Evolutionary conservation across 2,113 vertebrate genomes (phyloP).

Genomic region (Hemibagrus wyckioides): DNA sequence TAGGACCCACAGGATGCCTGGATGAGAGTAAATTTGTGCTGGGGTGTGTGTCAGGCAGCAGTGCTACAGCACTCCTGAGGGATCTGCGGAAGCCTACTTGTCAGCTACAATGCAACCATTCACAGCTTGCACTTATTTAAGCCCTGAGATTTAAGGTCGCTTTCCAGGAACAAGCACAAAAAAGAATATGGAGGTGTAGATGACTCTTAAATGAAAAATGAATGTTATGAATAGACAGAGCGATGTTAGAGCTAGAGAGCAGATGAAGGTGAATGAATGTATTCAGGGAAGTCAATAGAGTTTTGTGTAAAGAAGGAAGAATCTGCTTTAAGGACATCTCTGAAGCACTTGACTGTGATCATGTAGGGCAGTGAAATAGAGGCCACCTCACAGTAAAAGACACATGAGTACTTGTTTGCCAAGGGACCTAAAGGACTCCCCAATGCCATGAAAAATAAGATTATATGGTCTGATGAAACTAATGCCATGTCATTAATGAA

Average conservation of each 20-base stretch:
- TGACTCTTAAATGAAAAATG: not conserved
- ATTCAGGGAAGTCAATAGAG: not conserved
- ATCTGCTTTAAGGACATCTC: not conserved
- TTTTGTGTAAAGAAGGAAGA: not conserved
- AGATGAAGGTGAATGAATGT: not conserved
- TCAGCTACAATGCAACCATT: not conserved
- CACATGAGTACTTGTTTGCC: not conserved
- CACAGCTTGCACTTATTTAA: conserved; percentile 8
- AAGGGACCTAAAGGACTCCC: not conserved
- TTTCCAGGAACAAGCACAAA: not conserved
- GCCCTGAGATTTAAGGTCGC: not conserved
- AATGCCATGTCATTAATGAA: not conserved
- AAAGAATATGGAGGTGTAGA: not conserved
- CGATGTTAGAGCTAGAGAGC: not conserved
- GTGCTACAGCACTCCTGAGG: not conserved
- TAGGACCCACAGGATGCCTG: conserved; percentile 29
- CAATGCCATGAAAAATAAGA: not conserved
- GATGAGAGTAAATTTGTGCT: conserved; percentile 18
- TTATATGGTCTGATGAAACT: not conserved
- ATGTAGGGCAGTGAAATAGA: not conserved
- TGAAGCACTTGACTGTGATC: not conserved
- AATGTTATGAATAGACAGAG: not conserved
- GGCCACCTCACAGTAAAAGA: not conserved
- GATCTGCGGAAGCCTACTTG: not conserved
- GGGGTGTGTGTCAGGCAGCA: not conserved